These are phyloP conservation scores for Cynodonichthys magdalenae DNA, from an alignment of 2,797 vertebrate species.

Conservation along the genomic window DNA sequence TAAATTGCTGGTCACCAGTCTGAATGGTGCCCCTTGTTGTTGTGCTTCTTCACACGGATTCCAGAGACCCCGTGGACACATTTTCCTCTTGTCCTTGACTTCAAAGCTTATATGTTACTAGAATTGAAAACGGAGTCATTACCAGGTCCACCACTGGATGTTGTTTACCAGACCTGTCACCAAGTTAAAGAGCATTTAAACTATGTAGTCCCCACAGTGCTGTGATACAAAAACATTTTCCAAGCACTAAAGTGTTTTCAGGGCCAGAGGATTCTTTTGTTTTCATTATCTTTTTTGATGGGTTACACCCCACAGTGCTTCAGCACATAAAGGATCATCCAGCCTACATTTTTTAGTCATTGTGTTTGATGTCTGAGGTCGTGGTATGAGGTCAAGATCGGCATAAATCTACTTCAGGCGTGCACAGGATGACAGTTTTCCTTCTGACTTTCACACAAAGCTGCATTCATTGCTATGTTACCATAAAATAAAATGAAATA, in stretches of 20 bases:
- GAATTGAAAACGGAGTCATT: slow-evolving; percentile 64
- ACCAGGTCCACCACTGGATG: slow-evolving; percentile 63
- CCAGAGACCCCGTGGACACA: slow-evolving; percentile 75
- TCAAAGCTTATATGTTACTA: slow-evolving; percentile 73
- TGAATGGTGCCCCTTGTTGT: slow-evolving; percentile 78
- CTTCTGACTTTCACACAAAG: neutral
- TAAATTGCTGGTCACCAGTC: slow-evolving; percentile 76
- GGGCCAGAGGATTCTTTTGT: slow-evolving; percentile 37
- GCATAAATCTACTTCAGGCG: neutral
- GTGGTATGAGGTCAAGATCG: slow-evolving; percentile 1
- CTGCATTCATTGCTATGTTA: neutral
- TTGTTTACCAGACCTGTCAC: slow-evolving; percentile 69
- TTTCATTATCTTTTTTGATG: slow-evolving; percentile 46
- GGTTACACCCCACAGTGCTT: slow-evolving; percentile 43
- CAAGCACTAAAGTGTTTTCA: slow-evolving; percentile 42
- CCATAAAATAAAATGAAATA: slow-evolving; percentile 6
- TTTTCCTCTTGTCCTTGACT: slow-evolving; percentile 79
- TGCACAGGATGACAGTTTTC: slow-evolving; percentile 5
- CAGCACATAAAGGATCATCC: slow-evolving; percentile 38
- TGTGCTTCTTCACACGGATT: slow-evolving; percentile 72
- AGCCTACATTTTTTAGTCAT: slow-evolving; percentile 15
- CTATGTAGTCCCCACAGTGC: slow-evolving; percentile 51
- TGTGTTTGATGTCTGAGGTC: slow-evolving; percentile 33
- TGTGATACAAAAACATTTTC: slow-evolving; percentile 51
- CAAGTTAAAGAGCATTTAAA: slow-evolving; percentile 48